Evolutionary conservation across 1,140 invertebrate species (phyloP), one percentile per base, ranked within the genome.

Genomic region (Bombus consobrinus): DNA sequence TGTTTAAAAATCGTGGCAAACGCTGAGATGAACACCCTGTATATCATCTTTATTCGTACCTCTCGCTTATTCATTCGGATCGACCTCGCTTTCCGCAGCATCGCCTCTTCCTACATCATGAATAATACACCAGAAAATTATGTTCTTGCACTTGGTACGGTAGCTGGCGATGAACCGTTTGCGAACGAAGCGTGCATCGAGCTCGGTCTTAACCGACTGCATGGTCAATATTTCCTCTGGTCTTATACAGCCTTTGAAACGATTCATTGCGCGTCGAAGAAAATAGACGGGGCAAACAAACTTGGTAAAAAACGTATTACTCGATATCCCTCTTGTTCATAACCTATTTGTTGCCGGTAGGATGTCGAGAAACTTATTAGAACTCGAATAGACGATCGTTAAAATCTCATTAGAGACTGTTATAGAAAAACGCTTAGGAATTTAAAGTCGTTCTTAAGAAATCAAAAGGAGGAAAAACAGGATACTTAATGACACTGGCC

Each of bases 71-170:
- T 79, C 77, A 37, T 79, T 79, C 39, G 62, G 25, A 68, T 79
- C 64, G 32, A 68, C n/a, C 62, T 79, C 77, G 22, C 41, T 18
- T 79, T 37, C 77, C 41, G 37, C 57, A 18, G 57, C 41, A 59
- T 59, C 47, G 47, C 74, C 75, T 77, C 57, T 79, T 79, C 41
- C 41, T 28, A 34, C 74, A 13, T 41, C 62, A 64, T 83, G 75
- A 78, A 83, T 83, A 83, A 83, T 78, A 57, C 82, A 78, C n/a
- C 15, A 28, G 34, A 59, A 83, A 78, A 83, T 83, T 68, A 78
- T 39, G 64, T 78, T 83, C 82, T 68, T 69, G 66, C 74, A n/a
- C 74, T 41, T 39, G 22, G 74, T 43, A 41, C 66, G 68, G 64
- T 77, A 57, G 47, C 73, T n/a, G 43, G 43, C 32, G 62, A 77